Evolutionary conservation across 2,797 vertebrate species (phyloP).

Genomic region (Trichosurus vulpecula): DNA sequence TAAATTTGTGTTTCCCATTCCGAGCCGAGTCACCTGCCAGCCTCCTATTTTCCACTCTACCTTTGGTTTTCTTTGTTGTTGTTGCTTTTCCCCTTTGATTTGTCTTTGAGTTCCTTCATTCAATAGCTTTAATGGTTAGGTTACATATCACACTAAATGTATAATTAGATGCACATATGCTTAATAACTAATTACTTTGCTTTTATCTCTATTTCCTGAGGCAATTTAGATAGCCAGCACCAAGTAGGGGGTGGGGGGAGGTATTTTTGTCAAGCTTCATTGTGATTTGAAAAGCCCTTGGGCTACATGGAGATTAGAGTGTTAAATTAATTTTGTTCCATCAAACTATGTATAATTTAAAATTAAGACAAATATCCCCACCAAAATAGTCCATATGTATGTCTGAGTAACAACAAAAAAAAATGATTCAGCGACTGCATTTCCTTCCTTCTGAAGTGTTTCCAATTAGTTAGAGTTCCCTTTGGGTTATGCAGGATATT

Average conservation of each 20-base stretch:
- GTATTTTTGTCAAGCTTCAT: constrained; percentile 55
- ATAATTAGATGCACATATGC: constrained; percentile 69
- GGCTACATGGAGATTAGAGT: constrained; percentile 55
- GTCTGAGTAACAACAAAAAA: constrained; percentile 30
- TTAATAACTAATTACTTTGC: constrained; percentile 69
- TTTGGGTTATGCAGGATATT: constrained; percentile 15
- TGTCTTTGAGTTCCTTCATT: neutral
- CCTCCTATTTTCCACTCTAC: neutral
- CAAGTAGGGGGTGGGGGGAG: neutral
- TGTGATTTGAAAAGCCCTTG: constrained; percentile 35
- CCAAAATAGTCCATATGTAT: constrained; percentile 13
- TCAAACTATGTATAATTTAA: constrained; percentile 51
- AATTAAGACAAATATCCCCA: constrained; percentile 42
- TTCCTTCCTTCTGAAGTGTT: constrained; percentile 52
- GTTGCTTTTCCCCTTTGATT: neutral
- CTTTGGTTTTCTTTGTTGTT: neutral
- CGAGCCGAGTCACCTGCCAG: neutral
- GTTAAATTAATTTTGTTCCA: constrained; percentile 62
- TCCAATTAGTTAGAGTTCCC: constrained; percentile 24
- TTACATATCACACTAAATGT: constrained; percentile 68
- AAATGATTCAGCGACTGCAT: neutral
- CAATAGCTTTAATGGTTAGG: neutral
- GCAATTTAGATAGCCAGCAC: neutral
- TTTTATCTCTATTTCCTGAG: constrained; percentile 59
- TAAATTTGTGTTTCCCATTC: neutral